These are phyloP conservation scores for Protobothrops flavoviridis DNA, from an alignment of 2,113 vertebrate species.

Conservation along the genomic window DNA sequence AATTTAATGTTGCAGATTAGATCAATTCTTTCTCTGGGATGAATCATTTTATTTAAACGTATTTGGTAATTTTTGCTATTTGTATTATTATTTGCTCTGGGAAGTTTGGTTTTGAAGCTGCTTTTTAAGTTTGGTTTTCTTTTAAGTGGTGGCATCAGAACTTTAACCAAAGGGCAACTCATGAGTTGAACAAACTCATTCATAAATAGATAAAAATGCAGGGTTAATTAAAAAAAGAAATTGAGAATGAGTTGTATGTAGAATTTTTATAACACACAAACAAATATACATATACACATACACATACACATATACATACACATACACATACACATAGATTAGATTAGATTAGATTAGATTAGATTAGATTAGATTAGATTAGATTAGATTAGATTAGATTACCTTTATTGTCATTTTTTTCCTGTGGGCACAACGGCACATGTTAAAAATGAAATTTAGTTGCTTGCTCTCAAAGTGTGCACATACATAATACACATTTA, in stretches of 20 bases:
- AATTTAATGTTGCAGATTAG: background rate
- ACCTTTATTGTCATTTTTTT: too few species aligned
- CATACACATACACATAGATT: too few species aligned
- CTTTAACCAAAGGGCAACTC: background rate
- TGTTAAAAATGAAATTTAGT: too few species aligned
- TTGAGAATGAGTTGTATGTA: background rate
- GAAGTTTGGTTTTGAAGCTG: background rate
- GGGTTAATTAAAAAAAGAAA: background rate
- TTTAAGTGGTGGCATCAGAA: background rate
- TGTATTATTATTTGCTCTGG: background rate
- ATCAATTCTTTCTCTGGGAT: background rate
- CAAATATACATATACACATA: too few species aligned
- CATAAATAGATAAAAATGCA: background rate
- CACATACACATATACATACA: too few species aligned
- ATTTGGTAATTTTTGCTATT: background rate
- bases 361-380: too few species aligned
- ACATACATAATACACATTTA: too few species aligned
- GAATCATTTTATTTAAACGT: background rate
- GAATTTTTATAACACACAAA: background rate
- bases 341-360: too few species aligned
- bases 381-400: too few species aligned
- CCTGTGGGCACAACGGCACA: too few species aligned
- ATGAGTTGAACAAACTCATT: background rate
- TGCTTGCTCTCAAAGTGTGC: too few species aligned
- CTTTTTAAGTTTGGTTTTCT: background rate